These are phyloP conservation scores for Oligia latruncula DNA, from an alignment of 2,888 invertebrate species.

Conservation along the genomic window DNA sequence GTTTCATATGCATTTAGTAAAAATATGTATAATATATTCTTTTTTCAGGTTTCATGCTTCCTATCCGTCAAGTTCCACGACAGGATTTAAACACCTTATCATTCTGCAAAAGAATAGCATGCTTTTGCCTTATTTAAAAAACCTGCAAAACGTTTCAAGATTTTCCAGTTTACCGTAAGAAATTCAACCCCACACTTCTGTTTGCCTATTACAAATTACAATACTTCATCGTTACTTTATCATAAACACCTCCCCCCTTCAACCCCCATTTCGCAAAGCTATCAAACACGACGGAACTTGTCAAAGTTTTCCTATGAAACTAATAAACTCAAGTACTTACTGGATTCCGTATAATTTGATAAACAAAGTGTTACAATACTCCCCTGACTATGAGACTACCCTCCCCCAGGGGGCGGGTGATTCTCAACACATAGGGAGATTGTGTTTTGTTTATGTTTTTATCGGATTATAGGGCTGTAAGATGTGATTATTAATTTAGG, in stretches of 20 bases:
- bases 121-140: not conserved
- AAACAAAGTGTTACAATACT: constrained; percentile 30
- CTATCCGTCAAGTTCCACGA: too few relatives aligned
- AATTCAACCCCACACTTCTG: constrained; percentile 5
- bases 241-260: not conserved
- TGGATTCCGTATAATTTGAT: constrained; percentile 44
- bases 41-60: too few relatives aligned
- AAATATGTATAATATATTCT: too few relatives aligned
- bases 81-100: too few relatives aligned
- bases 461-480: constrained; percentile 52
- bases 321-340: constrained; percentile 31
- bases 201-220: constrained; percentile 24
- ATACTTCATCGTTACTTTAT: constrained; percentile 20
- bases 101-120: not conserved
- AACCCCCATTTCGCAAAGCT: not conserved
- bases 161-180: not conserved
- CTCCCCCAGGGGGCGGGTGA: constrained; percentile 57
- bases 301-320: constrained; percentile 40
- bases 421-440: constrained; percentile 53
- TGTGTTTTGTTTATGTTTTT: constrained; percentile 25
- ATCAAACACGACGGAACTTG: not conserved
- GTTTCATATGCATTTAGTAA: too few relatives aligned
- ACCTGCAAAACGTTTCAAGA: not conserved
- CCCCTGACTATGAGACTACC: constrained; percentile 22
- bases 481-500: constrained; percentile 55